A percentile compares a stretch with the other conserved stretches of the same genome.
These are phyloP conservation scores for Temnothorax unifasciatus DNA, from an alignment of 2,888 invertebrate genomes.

Conservation along the genomic window DNA sequence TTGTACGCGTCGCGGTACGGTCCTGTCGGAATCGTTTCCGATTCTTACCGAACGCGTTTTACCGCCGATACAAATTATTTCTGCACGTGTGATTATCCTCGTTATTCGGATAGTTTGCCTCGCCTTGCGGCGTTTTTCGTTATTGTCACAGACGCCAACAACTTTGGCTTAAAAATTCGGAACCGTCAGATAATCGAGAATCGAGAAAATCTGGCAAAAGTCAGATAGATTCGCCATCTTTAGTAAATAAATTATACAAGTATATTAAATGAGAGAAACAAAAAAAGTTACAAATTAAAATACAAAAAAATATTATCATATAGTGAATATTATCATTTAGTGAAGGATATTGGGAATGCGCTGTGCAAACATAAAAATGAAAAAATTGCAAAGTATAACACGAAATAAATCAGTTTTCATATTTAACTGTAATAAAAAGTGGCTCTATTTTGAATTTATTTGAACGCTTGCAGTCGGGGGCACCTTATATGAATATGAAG, in stretches of 20 bases:
- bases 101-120: conserved; percentile 41
- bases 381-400: conserved; percentile 3
- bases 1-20: conserved; percentile 50
- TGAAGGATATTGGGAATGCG: background rate
- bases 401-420: conserved; percentile 19
- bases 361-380: background rate
- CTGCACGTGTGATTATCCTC: conserved; percentile 45
- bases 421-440: conserved; percentile 21
- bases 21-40: conserved; percentile 67
- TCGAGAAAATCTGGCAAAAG: background rate
- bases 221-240: background rate
- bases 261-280: background rate
- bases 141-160: background rate
- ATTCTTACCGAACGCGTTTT: conserved; percentile 60
- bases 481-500: conserved; percentile 12
- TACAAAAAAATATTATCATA: background rate
- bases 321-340: background rate
- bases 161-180: background rate
- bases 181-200: background rate
- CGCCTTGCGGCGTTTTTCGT: background rate
- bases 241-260: conserved; percentile 5
- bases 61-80: conserved; percentile 12
- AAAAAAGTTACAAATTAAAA: background rate
- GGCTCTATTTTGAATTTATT: background rate
- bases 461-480: background rate